These are phyloP conservation scores for Spongilla lacustris DNA, from an alignment of 37 sponge, comb jelly and placozoan species.

Conservation along the genomic window DNA sequence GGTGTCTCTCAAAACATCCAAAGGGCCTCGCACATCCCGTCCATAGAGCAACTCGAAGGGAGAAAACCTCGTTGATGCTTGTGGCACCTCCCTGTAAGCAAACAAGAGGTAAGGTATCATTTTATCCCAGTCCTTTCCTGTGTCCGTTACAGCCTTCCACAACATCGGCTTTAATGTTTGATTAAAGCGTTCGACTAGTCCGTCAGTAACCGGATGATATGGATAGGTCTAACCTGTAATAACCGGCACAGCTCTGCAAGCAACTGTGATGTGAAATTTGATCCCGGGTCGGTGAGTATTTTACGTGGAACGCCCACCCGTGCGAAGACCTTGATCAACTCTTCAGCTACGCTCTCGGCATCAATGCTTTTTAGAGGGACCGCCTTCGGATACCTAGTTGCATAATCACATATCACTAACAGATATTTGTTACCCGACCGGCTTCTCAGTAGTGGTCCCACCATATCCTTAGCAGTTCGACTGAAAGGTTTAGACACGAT, in stretches of 20 bases:
- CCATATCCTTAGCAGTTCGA: conserved; percentile 46
- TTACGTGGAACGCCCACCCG: conserved; percentile 36
- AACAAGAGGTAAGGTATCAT: conserved; percentile 33
- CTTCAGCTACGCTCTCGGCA: too few relatives aligned
- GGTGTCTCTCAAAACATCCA: conserved; percentile 33
- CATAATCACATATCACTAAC: conserved; percentile 50
- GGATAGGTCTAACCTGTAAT: conserved; percentile 35
- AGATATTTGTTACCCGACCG: too few relatives aligned
- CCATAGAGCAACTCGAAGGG: conserved; percentile 52
- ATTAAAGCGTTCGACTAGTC: conserved; percentile 40
- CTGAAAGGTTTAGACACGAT: conserved; percentile 30
- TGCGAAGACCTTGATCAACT: too few relatives aligned
- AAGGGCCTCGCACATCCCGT: conserved; percentile 17
- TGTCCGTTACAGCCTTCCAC: too few relatives aligned
- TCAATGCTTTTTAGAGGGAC: too few relatives aligned
- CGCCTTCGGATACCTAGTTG: conserved; percentile 19
- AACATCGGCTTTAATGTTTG: too few relatives aligned
- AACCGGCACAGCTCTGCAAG: conserved; percentile 34
- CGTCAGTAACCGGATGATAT: conserved; percentile 56
- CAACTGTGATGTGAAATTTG: conserved; percentile 45
- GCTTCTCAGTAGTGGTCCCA: too few relatives aligned
- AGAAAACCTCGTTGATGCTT: conserved; percentile 47
- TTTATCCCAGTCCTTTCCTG: too few relatives aligned
- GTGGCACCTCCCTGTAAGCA: too few relatives aligned
- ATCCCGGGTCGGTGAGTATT: conserved; percentile 38